Conservation (phyloP, 2,888 invertebrate genomes). For the Epicampocera succincta region DNA sequence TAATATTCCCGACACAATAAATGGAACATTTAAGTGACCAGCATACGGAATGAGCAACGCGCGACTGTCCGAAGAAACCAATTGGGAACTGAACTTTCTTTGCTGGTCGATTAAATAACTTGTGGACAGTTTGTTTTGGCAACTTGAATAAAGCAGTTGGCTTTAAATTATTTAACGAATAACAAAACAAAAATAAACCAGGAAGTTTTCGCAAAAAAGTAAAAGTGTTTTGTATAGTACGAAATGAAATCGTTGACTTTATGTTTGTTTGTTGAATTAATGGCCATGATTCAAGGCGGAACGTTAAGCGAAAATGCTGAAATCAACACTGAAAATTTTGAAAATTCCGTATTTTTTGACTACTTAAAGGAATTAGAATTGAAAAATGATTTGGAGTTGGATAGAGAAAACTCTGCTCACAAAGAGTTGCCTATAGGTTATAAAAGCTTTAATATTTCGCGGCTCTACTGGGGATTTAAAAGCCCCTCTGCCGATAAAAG, state of each 20-base stretch:
- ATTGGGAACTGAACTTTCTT: constrained; percentile 61
- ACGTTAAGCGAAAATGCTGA: not conserved
- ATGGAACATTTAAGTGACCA: constrained; percentile 47
- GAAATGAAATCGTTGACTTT: constrained; percentile 32
- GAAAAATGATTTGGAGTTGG: constrained; percentile 27
- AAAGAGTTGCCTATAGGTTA: constrained; percentile 25
- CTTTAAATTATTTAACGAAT: constrained; percentile 2
- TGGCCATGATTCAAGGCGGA: constrained; percentile 13
- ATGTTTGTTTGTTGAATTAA: not conserved
- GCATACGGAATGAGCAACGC: constrained; percentile 55
- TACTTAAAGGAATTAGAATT: constrained; percentile 29
- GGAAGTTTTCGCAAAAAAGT: constrained; percentile 34
- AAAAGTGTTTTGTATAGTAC: constrained; percentile 39
- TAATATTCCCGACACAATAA: constrained; percentile 61
- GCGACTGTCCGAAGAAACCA: not conserved
- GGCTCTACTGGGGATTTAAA: constrained; percentile 55
- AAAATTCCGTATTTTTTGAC: constrained; percentile 13
- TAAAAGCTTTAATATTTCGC: constrained; percentile 48
- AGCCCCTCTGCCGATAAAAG: constrained; percentile 28
- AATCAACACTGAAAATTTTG: not conserved
- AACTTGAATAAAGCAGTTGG: constrained; percentile 37
- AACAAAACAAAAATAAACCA: constrained; percentile 17
- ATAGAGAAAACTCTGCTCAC: not conserved
- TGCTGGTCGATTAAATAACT: constrained; percentile 8
- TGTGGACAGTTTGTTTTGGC: constrained; percentile 51